Base-by-base conservation (phyloP, 2,797 vertebrate genomes). In the Rhynchonycteris naso region DNA sequence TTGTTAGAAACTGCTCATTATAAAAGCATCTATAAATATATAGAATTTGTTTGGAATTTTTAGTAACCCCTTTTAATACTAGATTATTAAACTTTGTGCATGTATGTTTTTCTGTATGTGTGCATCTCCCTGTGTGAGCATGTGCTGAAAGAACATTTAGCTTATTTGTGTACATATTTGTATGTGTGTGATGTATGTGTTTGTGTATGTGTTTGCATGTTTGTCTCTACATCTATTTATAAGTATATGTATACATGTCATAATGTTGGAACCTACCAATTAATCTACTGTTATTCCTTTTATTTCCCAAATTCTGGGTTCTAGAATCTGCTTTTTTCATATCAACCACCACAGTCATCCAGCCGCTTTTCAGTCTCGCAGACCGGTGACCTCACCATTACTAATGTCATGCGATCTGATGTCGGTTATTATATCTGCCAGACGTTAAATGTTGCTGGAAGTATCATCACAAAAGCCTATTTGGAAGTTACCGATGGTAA, bases 401-500 rank as follows among this genome's bases (percentile, higher is more conserved):
- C 99, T 13, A 99, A 99, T 4, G 99, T 99, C 75, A 99, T 99
- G 97, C 98, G 99, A 94, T 99, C 99, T 68, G 99, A 99, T 95
- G 98, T 99, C 96, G 99, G 99, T 3, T 99, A 99, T 97, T 99
- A 99, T 95, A 99, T 99, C 98, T 99, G 99, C 98, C 99, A 99
- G 98, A 99, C 99, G 65, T 98, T 99, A 96, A 99, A 99, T 98
- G 99, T 99, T 87, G 99, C 99, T 0, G 99, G 99, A 97, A 99
- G 99, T 90, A 99, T 99, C 97, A 99, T 99, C 98, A 99, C 99
- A 97, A 99, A 99, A 98, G 99, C 99, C 74, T 99, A 99, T 97
- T 98, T 99, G 96, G 99, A 99, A 98, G 99, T 99, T 97, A 99
- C 99, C 10, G 99, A 99, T 96, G 99, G 99, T 99, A 99, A 99